phyloP scores from a whole-genome alignment of 2,888 invertebrate genomes.

The Sceliomorpha sp. region DNA sequence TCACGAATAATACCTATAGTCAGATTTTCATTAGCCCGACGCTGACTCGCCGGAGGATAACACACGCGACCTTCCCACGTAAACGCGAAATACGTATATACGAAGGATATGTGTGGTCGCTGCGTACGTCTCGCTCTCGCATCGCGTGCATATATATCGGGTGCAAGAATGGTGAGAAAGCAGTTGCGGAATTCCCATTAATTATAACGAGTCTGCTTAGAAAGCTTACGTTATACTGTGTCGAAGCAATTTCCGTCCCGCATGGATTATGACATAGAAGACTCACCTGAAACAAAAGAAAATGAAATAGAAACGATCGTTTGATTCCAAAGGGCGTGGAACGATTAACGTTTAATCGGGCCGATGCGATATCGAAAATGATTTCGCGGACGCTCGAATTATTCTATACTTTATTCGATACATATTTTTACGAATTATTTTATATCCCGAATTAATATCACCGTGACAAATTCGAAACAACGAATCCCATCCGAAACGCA shows the following conservation, averaged over 20 bases:
- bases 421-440: too few relatives aligned
- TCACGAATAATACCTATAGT: slow-evolving; percentile 56
- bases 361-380: slow-evolving; percentile 9
- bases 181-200: slow-evolving; percentile 63
- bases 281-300: slow-evolving; percentile 67
- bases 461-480: too few relatives aligned
- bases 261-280: slow-evolving; percentile 41
- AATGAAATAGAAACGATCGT: slow-evolving; percentile 21
- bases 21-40: slow-evolving; percentile 61
- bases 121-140: slow-evolving; percentile 30
- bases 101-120: slow-evolving; percentile 19
- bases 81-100: slow-evolving; percentile 14
- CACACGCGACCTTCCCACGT: slow-evolving; percentile 21
- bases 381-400: too few relatives aligned
- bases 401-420: too few relatives aligned
- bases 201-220: slow-evolving; percentile 65
- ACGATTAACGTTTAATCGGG: slow-evolving; percentile 8
- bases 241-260: slow-evolving; percentile 61
- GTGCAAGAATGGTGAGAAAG: slow-evolving; percentile 45
- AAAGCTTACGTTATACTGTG: slow-evolving; percentile 63
- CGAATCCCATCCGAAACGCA: too few relatives aligned
- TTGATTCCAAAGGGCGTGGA: too few relatives aligned
- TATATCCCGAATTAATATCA: too few relatives aligned
- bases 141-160: slow-evolving; percentile 26
- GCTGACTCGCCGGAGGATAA: slow-evolving; percentile 45